Evolutionary conservation across 64 coral and sea anemone species (phyloP).

Genomic region (Trachythela sp.): DNA sequence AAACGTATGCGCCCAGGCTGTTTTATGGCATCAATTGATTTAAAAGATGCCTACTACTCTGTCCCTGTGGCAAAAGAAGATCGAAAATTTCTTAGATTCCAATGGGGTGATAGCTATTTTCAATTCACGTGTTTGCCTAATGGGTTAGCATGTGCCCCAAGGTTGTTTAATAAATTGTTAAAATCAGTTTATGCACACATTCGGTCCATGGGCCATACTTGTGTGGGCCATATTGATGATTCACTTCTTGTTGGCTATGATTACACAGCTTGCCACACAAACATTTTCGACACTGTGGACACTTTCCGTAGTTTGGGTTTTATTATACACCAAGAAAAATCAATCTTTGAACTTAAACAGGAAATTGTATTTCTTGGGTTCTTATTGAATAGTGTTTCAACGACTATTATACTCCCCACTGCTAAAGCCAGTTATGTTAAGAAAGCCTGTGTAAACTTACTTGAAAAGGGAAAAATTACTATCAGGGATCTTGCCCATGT

Average conservation of each 20-base stretch:
- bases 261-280: not conserved
- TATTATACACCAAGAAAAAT: not conserved
- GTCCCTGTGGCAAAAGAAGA: not conserved
- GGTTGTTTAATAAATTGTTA: not conserved
- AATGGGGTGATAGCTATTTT: not conserved
- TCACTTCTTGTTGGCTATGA: not conserved
- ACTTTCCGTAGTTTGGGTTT: not conserved
- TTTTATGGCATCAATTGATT: slow-evolving; percentile 15
- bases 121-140: not conserved
- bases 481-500: not conserved
- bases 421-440: not conserved
- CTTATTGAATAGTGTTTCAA: not conserved
- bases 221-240: slow-evolving; percentile 17
- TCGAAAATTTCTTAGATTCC: not conserved
- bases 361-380: not conserved
- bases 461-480: not conserved
- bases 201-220: not conserved
- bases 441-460: not conserved
- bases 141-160: not conserved
- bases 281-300: not conserved
- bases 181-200: not conserved
- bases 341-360: not conserved
- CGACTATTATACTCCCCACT: not conserved
- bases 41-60: not conserved
- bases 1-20: not conserved